Evolutionary conservation across 2,888 invertebrate species (phyloP), one percentile per base, ranked within the genome.

Genomic region (Cancer borealis): DNA sequence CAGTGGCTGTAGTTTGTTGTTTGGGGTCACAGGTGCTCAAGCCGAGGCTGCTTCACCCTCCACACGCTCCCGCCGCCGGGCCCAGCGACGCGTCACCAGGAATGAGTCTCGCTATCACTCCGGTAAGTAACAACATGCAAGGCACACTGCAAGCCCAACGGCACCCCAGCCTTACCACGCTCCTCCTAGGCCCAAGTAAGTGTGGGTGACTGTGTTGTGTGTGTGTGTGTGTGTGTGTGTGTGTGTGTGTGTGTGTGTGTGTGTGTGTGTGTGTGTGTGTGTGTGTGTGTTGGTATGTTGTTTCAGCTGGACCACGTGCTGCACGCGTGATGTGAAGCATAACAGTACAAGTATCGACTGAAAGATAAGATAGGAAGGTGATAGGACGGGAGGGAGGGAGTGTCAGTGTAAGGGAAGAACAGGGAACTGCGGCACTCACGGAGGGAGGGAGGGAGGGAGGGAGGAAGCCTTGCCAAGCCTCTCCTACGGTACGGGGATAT

Each of bases 101-200:
- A 99, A 99, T 97, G 99, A 99, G 97, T 98, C 98, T 97, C 97
- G 99, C 96, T 99, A 99, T 97, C 99, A 99, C 97, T 99, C 99
- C 97, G 99, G 99, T 99, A 97, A 97, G 98, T 97, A 54, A 14
- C 54, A 54, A 12, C 39, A 39, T 39, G 39, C 39, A 39, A 39
- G 39, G 54, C 54, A 3, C 54, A 12, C 14, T n/a, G 66, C 66
- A 17, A 21, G 66, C n/a, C 66, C 21, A 21, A 21, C n/a, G 66
- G 6, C 66, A 21, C 66, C n/a, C 66, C 66, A 49, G 54, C 54
- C 66, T 66, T 0, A 4, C 12, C 66, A 17, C 66, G 14, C n/a
- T 3, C n/a, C 5, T 2, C n/a, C 66, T n/a, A 14, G 66, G 4
- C 66, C 21, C n/a, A 66, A n/a, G 66, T 66, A 66, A 66, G 66